Percentiles rank a stretch among this genome's conserved stretches.
phyloP scores from a whole-genome alignment of 92 coral and sea anemone species.

The Paramuricea clavata region DNA sequence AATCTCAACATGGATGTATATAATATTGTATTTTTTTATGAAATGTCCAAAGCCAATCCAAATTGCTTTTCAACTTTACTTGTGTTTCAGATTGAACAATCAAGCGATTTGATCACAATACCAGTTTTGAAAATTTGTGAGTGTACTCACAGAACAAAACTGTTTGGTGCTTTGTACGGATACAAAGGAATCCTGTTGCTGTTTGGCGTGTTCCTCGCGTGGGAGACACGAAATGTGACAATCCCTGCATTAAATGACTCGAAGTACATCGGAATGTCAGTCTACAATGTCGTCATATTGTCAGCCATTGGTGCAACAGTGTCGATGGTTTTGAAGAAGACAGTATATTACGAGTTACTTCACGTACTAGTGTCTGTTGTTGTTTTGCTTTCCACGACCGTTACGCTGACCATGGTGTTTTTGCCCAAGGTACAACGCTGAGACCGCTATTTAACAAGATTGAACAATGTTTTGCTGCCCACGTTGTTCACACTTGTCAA shows the following conservation, averaged over 20 bases:
- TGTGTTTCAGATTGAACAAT: conserved; percentile 70
- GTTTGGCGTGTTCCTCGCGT: conserved; percentile 86
- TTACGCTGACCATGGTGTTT: conserved; percentile 86
- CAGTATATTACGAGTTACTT: conserved; percentile 82
- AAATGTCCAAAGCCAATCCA: too few species aligned
- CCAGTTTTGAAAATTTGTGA: conserved; percentile 77
- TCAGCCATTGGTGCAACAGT: conserved; percentile 91
- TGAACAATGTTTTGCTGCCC: too few species aligned
- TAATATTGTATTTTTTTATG: too few species aligned
- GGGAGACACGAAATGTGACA: conserved; percentile 91
- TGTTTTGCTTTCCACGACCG: conserved; percentile 87
- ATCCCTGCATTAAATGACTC: conserved; percentile 91
- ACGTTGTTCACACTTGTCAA: too few species aligned
- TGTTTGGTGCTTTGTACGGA: conserved; percentile 82
- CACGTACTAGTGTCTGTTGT: conserved; percentile 89
- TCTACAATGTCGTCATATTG: conserved; percentile 91
- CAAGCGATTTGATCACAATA: conserved; percentile 69
- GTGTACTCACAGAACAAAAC: conserved; percentile 69
- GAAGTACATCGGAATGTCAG: conserved; percentile 84
- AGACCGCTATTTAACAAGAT: too few species aligned
- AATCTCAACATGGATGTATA: too few species aligned
- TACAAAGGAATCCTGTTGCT: conserved; percentile 80
- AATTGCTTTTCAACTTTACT: too few species aligned
- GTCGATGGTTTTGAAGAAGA: conserved; percentile 84
- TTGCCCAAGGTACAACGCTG: conserved; percentile 95